These are phyloP conservation scores for Umimayanthus chanpuru DNA, from an alignment of 92 coral and sea anemone species.

Conservation along the genomic window DNA sequence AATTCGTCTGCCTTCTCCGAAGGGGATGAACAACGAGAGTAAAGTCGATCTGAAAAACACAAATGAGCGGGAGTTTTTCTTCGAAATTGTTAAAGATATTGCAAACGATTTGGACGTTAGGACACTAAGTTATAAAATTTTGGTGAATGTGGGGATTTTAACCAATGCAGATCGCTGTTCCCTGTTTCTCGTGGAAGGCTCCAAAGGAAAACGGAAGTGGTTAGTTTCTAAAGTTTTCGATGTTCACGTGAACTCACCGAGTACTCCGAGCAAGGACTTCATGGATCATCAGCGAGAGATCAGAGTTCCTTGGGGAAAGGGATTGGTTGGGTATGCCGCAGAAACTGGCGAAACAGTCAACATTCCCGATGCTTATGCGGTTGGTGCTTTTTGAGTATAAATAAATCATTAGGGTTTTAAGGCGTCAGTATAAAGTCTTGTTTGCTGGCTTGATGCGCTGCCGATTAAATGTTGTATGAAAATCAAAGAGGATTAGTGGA, in stretches of 20 bases:
- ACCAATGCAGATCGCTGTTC: slow-evolving; percentile 99
- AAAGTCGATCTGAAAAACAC: slow-evolving; percentile 92
- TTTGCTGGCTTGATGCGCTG: slow-evolving; percentile 66
- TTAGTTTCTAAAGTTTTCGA: slow-evolving; percentile 98
- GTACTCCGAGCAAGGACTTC: slow-evolving; percentile 76
- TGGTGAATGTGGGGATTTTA: slow-evolving; percentile 98
- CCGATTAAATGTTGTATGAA: slow-evolving; percentile 50
- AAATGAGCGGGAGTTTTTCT: slow-evolving; percentile 95
- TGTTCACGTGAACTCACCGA: slow-evolving; percentile 86
- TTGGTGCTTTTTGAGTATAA: slow-evolving; percentile 77
- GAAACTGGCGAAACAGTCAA: slow-evolving; percentile 98
- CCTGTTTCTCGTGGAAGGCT: slow-evolving; percentile 95
- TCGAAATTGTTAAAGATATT: slow-evolving; percentile 97
- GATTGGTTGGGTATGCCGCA: slow-evolving; percentile 98
- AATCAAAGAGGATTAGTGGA: slow-evolving; percentile 45
- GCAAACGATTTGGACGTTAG: slow-evolving; percentile 95
- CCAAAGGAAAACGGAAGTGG: slow-evolving; percentile 90
- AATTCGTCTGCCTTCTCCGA: slow-evolving; percentile 89
- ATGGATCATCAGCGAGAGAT: slow-evolving; percentile 89
- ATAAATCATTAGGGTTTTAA: slow-evolving; percentile 80
- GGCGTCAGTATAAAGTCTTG: slow-evolving; percentile 75
- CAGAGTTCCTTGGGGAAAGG: slow-evolving; percentile 97
- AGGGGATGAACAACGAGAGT: slow-evolving; percentile 87
- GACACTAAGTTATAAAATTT: slow-evolving; percentile 96
- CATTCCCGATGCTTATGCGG: slow-evolving; percentile 99